Base-by-base conservation (phyloP, 1,140 invertebrate species). In the Leptoteleia sp. region DNA sequence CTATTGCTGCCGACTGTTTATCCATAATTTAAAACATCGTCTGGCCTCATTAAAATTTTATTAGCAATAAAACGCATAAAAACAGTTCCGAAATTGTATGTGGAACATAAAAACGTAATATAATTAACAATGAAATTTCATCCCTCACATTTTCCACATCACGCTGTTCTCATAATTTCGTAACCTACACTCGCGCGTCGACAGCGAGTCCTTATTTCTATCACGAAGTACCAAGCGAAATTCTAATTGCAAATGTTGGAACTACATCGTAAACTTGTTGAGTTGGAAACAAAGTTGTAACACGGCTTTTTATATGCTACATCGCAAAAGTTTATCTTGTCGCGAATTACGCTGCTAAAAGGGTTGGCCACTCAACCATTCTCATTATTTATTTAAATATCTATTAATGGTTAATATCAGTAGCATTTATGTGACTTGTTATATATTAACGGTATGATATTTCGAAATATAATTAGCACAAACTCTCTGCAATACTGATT, bases 221-320 rank as follows among this genome's bases (percentile, higher is more conserved):
- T 75, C 61, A 13, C 38, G 16, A 42, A 43, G 45, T 29, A 54
- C 61, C 61, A 17, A 48, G 35, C 27, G 29, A 70, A 70, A 76
- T 50, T 43, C 52, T 78, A 68, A 78, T 78, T 72, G 55, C 62
- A 71, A 78, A 72, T 68, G 67, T 72, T 61, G 40, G 47, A 68
- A 68, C 61, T 72, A 54, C 76, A 78, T 78, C 68, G 62, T 72
- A 68, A 78, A 78, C 54, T 78, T 59, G 67, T 67, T 67, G 61
- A 42, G 19, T 15, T 19, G 35, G 45, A 48, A 55, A 80, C 57
- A 22, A 3, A 22, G 19, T 22, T 22, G 19, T 22, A 22, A 22
- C 19, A 22, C 19, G 19, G 19, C 19, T 3, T 5, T 22, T 22
- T 22, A 22, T 22, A 22, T 22, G 19, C 19, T 22, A 22, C 5